Conservation (phyloP, 2,797 vertebrate genomes). For the Macropodus opercularis region DNA sequence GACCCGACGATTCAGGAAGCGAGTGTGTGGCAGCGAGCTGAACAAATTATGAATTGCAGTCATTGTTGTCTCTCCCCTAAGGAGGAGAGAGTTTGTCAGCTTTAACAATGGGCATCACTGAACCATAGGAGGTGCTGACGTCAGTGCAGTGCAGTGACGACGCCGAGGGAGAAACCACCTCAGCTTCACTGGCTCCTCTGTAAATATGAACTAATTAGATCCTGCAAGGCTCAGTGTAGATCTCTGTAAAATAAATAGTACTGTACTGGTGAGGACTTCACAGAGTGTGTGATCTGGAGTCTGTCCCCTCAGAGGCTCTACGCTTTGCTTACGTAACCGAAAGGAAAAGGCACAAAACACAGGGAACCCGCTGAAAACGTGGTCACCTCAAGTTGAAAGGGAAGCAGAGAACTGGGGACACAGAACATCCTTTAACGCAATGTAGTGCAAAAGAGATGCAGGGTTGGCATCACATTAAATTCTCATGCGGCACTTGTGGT, state of each 20-base stretch:
- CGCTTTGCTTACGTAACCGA: slow-evolving; percentile 61
- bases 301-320: slow-evolving; percentile 33
- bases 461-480: not conserved
- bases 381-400: slow-evolving; percentile 33
- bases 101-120: slow-evolving; percentile 36
- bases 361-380: slow-evolving; percentile 46
- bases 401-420: slow-evolving; percentile 14
- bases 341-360: slow-evolving; percentile 43
- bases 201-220: slow-evolving; percentile 14
- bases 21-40: slow-evolving; percentile 19
- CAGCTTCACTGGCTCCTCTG: slow-evolving; percentile 10
- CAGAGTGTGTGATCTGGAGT: slow-evolving; percentile 42
- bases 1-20: not conserved
- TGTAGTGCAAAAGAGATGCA: not conserved
- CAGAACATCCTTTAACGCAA: slow-evolving; percentile 1
- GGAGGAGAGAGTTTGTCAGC: slow-evolving; percentile 14
- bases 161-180: slow-evolving; percentile 3
- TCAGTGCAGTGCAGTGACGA: slow-evolving; percentile 19
- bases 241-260: slow-evolving; percentile 1
- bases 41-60: slow-evolving; percentile 37
- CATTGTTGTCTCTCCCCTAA: slow-evolving; percentile 18
- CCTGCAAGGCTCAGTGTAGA: not conserved
- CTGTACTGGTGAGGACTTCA: slow-evolving; percentile 28
- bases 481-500: not conserved
- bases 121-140: slow-evolving; percentile 22